phyloP scores from a whole-genome alignment of 2,888 invertebrate genomes.

The Xestoiulus laeticollis region DNA sequence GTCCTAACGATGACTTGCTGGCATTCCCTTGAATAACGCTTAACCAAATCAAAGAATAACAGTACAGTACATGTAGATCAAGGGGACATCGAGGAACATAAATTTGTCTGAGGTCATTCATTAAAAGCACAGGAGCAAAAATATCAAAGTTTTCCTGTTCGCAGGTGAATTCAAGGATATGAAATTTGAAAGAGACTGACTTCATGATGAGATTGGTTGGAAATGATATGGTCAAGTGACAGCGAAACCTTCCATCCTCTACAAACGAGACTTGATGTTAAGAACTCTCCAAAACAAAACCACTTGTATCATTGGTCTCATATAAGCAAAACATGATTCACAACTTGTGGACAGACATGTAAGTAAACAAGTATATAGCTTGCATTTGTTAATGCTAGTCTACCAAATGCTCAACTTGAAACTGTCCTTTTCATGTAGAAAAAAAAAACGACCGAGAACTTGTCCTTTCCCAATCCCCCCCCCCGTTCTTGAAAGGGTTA shows the following conservation, averaged over 20 bases:
- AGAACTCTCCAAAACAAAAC: too few relatives aligned
- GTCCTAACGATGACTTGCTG: not conserved
- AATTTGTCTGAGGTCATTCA: not conserved
- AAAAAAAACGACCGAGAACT: conserved; percentile 20
- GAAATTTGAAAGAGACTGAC: not conserved
- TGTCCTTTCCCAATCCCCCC: not conserved
- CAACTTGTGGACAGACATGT: not conserved
- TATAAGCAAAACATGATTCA: not conserved
- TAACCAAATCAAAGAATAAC: not conserved
- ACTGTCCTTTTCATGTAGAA: not conserved
- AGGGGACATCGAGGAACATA: not conserved
- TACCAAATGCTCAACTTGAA: not conserved
- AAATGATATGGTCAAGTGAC: not conserved
- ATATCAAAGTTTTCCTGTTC: not conserved
- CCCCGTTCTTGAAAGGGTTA: not conserved
- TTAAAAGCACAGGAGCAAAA: not conserved
- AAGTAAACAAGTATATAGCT: too few relatives aligned
- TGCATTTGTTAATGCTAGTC: too few relatives aligned
- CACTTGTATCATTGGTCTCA: too few relatives aligned
- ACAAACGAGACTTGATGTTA: too few relatives aligned
- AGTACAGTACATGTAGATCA: not conserved
- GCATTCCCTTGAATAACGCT: not conserved
- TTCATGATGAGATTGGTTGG: not conserved
- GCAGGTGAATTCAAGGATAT: not conserved
- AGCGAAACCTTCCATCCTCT: too few relatives aligned